Evolutionary conservation across 2,797 vertebrate genomes (phyloP).

Genomic region (Paguma larvata): DNA sequence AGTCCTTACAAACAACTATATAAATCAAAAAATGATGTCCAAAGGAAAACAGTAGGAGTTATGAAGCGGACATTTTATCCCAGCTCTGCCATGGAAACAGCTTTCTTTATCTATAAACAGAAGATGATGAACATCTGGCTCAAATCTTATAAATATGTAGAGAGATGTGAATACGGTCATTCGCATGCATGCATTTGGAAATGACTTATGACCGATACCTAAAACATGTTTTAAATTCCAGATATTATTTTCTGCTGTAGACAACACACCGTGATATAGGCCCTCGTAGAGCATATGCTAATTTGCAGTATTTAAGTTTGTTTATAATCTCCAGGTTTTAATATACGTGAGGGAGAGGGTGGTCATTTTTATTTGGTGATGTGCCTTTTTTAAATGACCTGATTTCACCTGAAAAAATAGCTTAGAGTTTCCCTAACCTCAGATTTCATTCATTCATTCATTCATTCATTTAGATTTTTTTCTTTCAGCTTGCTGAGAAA

Average conservation of each 20-base stretch:
- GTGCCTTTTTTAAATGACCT: not conserved
- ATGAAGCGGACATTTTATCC: not conserved
- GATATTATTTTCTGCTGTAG: not conserved
- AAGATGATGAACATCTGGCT: not conserved
- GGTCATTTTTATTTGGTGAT: not conserved
- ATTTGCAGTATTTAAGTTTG: not conserved
- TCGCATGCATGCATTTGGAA: not conserved
- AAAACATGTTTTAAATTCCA: not conserved
- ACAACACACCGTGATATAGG: not conserved
- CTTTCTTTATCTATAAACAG: not conserved
- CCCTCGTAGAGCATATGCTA: not conserved
- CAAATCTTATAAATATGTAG: not conserved
- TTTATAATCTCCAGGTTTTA: not conserved
- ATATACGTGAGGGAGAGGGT: not conserved
- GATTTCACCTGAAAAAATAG: not conserved
- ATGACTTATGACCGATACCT: not conserved
- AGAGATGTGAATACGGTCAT: not conserved
- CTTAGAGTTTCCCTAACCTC: not conserved
- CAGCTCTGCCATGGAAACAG: not conserved
- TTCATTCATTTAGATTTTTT: not conserved
- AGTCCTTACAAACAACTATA: conserved; percentile 30
- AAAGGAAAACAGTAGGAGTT: not conserved
- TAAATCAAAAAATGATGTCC: conserved; percentile 47
- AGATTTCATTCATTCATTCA: not conserved
- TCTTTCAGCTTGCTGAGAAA: not conserved